phyloP scores from a whole-genome alignment of 2,113 vertebrate genomes.

The Nesoenas mayeri region DNA sequence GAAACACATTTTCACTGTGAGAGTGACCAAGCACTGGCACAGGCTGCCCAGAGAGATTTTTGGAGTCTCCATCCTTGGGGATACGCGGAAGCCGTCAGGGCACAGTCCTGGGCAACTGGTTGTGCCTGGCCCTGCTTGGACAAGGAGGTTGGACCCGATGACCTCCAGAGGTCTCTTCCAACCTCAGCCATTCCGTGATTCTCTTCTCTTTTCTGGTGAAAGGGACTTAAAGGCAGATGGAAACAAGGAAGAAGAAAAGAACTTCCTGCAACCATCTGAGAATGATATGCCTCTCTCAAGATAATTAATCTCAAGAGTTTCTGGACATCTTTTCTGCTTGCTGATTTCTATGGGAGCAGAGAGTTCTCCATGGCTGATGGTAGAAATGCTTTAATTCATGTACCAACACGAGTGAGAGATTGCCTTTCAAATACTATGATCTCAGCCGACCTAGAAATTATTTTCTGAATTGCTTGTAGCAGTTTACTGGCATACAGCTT shows the following conservation, averaged over 20 bases:
- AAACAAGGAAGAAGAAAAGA: neutral
- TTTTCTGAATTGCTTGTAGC: neutral
- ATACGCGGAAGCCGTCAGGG: too few relatives aligned
- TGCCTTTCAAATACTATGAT: neutral
- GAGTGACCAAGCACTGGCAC: neutral
- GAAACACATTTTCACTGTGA: neutral
- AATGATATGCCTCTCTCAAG: neutral
- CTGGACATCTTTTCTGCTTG: neutral
- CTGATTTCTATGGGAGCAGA: neutral
- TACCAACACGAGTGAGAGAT: neutral
- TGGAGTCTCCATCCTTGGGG: neutral
- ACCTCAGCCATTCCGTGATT: neutral
- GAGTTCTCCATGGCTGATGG: neutral
- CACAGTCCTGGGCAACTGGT: too few relatives aligned
- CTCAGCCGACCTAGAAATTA: neutral
- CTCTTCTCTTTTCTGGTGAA: neutral
- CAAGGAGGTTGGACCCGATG: neutral
- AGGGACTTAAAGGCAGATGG: neutral
- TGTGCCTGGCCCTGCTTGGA: neutral
- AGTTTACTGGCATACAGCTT: neutral
- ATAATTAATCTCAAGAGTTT: neutral
- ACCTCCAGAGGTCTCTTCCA: neutral
- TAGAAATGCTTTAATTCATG: neutral
- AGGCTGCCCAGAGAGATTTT: neutral
- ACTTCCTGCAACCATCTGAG: neutral